Percentiles rank a stretch among this genome's conserved stretches.
These are phyloP conservation scores for Ophion slaviceki DNA, from an alignment of 2,888 invertebrate genomes.

Conservation along the genomic window DNA sequence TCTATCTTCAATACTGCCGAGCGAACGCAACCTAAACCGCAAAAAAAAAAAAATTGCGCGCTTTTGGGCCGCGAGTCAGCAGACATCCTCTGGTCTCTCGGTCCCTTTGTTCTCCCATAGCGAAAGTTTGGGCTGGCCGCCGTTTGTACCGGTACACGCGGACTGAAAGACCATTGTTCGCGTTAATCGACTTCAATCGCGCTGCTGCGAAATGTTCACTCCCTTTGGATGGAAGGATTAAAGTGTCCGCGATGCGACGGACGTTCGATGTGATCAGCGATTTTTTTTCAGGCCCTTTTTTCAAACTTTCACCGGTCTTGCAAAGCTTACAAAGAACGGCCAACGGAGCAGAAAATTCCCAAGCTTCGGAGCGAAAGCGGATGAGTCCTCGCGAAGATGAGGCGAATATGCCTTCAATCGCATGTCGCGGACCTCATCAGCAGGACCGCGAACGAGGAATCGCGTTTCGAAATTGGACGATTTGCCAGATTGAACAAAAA, in stretches of 20 bases:
- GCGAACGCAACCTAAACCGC: slow-evolving; percentile 1
- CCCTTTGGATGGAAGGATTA: slow-evolving; percentile 13
- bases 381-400: neutral
- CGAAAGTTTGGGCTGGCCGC: slow-evolving; percentile 34
- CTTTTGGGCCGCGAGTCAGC: neutral
- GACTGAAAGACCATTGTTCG: slow-evolving; percentile 32
- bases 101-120: slow-evolving; percentile 54
- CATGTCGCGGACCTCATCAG: neutral
- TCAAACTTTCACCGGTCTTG: neutral
- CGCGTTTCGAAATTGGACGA: neutral
- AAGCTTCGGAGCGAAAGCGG: neutral
- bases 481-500: neutral
- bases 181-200: slow-evolving; percentile 29
- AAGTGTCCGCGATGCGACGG: slow-evolving; percentile 7
- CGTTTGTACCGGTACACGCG: neutral
- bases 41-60: neutral
- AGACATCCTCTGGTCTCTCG: neutral
- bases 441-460: neutral
- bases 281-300: slow-evolving; percentile 11
- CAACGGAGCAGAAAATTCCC: slow-evolving; percentile 2
- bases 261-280: slow-evolving; percentile 12
- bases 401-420: neutral
- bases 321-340: neutral
- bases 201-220: slow-evolving; percentile 16
- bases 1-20: slow-evolving; percentile 19